Evolutionary conservation across 2,113 vertebrate species (phyloP).

Genomic region (Indicator indicator): DNA sequence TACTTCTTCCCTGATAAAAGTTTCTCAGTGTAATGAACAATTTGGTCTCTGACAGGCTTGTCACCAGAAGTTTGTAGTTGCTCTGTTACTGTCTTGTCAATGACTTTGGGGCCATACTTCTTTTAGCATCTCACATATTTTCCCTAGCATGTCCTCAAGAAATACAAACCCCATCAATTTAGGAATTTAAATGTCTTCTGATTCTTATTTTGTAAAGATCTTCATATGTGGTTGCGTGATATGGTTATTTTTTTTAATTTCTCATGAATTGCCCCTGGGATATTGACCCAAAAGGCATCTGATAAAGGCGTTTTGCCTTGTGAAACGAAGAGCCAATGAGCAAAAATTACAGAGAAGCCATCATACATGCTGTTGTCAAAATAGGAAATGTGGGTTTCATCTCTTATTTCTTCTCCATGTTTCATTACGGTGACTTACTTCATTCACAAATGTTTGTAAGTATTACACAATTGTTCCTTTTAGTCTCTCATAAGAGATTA

Average conservation of each 20-base stretch:
- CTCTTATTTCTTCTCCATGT: not conserved
- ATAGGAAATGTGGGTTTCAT: not conserved
- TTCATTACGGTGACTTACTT: not conserved
- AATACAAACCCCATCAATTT: not conserved
- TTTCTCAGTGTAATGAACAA: not conserved
- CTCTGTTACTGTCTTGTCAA: not conserved
- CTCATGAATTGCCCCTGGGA: not conserved
- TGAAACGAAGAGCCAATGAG: not conserved
- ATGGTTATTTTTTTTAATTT: not conserved
- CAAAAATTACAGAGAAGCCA: not conserved
- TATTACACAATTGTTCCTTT: not conserved
- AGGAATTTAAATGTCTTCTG: not conserved
- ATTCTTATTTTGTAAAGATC: not conserved
- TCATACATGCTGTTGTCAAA: not conserved
- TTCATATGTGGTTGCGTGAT: not conserved
- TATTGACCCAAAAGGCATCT: not conserved
- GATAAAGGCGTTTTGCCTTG: not conserved
- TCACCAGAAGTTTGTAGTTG: not conserved
- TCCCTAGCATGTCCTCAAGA: not conserved
- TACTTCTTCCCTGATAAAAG: not conserved
- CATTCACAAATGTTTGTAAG: not conserved
- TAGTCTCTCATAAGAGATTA: not conserved
- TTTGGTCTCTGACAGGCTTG: not conserved
- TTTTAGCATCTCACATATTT: not conserved
- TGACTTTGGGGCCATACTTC: not conserved